Evolutionary conservation across 2,113 vertebrate genomes (phyloP), one percentile per base, ranked within the genome.

Genomic region (Carlito syrichta): DNA sequence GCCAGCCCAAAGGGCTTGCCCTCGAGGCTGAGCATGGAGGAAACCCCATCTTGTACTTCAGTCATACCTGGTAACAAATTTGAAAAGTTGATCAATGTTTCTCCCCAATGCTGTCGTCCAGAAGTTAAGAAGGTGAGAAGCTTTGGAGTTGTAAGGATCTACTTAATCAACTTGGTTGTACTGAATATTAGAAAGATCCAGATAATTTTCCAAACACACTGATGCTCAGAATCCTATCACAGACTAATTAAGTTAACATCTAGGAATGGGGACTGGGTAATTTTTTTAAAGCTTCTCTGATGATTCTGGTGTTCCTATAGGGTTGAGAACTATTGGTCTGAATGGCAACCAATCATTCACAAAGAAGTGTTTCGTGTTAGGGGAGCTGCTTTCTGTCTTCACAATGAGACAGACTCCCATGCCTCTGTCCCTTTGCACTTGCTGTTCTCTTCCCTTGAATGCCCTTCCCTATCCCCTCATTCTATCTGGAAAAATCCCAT

Each of bases 1-100:
- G 4, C 30, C 66, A 87, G 91, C 95, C 95, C 83, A 77, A 93
- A 97, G 93, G 91, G 93, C 93, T 43, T 96, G 87, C 91, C 91
- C 96, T 96, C n/a, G 2, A 95, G 95, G 96, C 86, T 84, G 86
- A 96, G 38, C 68, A 30, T 32, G 95, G 54, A 9, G 32, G 60
- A 94, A 94, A 62, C 82, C 54, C 95, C 52, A 68, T n/a, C 32
- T 48, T 86, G 48, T 43, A 48, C 30, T 96, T 85, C n/a, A 88
- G 89, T 69, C 81, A 60, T 9, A 69, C 38, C 38, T 40, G n/a
- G 62, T 40, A 94, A 96, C 62, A 68, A 86, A 94, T 87, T 68
- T 43, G 40, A 96, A 88, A 96, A 97, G 52, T 76, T 90, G 43
- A 68, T 89, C 30, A 4, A 91, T 96, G 93, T 96, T 91, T 74